Conservation (phyloP, 2,888 invertebrate species). For the Amitus sp. region DNA sequence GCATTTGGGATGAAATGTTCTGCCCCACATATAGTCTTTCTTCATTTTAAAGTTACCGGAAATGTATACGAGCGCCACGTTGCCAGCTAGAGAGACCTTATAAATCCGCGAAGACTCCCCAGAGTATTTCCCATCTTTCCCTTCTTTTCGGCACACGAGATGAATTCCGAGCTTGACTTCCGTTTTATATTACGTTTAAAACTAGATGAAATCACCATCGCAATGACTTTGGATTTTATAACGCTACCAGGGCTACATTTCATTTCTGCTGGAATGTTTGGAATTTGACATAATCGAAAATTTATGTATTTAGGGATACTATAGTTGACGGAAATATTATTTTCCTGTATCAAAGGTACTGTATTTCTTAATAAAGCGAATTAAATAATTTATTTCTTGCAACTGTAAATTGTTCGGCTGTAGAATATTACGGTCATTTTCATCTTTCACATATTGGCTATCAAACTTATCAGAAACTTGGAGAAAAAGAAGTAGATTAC, state of each 20-base stretch:
- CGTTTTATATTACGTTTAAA: constrained; percentile 53
- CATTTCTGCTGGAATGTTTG: too few species aligned
- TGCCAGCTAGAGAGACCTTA: constrained; percentile 56
- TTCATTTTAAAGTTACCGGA: constrained; percentile 31
- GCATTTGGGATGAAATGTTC: constrained; percentile 54
- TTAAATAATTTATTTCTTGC: too few species aligned
- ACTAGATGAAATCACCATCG: constrained; percentile 38
- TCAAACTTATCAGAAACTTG: too few species aligned
- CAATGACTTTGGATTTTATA: constrained; percentile 1
- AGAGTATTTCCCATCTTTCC: constrained; percentile 58
- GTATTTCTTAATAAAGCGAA: too few species aligned
- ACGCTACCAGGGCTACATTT: too few species aligned
- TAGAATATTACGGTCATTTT: neutral
- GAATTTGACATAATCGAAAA: constrained; percentile 2
- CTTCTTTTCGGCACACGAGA: constrained; percentile 47
- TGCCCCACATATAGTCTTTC: constrained; percentile 36
- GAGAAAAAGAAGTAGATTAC: neutral
- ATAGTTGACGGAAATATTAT: too few species aligned
- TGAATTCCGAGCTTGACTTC: constrained; percentile 61
- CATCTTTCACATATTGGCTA: too few species aligned
- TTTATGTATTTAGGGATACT: too few species aligned
- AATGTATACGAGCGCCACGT: constrained; percentile 45
- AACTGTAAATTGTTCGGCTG: neutral
- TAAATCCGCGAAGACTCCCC: constrained; percentile 64
- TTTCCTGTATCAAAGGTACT: too few species aligned